Conservation (phyloP, 2,797 vertebrate genomes). For the Poecilia velifera region DNA sequence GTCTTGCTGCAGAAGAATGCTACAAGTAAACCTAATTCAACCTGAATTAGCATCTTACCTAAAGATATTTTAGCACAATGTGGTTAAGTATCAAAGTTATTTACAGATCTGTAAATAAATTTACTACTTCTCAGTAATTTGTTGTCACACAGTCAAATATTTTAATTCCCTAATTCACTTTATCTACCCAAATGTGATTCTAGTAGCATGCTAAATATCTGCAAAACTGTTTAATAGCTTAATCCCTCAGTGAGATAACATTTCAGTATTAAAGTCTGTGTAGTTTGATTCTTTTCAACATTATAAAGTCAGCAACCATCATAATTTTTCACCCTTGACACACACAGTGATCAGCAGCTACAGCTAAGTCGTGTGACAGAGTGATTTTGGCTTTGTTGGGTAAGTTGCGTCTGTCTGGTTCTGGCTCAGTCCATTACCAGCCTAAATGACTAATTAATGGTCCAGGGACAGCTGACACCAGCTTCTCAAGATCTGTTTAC, state of each 20-base stretch:
- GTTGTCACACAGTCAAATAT: not conserved
- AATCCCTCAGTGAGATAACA: not conserved
- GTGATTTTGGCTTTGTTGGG: conserved; percentile 63
- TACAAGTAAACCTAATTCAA: not conserved
- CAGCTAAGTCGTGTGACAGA: conserved; percentile 52
- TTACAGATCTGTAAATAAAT: not conserved
- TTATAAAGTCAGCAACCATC: conserved; percentile 20
- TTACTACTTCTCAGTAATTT: not conserved
- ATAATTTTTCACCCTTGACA: conserved; percentile 39
- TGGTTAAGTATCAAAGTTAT: not conserved
- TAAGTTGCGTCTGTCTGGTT: conserved; percentile 61
- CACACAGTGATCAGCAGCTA: conserved; percentile 46
- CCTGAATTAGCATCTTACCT: not conserved
- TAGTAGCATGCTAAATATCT: not conserved
- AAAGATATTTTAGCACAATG: not conserved
- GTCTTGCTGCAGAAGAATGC: not conserved
- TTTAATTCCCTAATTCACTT: not conserved
- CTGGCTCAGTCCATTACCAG: conserved; percentile 76
- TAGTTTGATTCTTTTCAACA: not conserved
- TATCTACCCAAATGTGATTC: not conserved
- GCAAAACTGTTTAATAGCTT: not conserved
- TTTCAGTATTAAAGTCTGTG: not conserved
- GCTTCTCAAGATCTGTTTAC: conserved; percentile 78
- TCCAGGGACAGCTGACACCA: conserved; percentile 77
- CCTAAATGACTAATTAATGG: conserved; percentile 83